Conservation (phyloP, 2,797 vertebrate species). For the Yasuhikotakia modesta region DNA sequence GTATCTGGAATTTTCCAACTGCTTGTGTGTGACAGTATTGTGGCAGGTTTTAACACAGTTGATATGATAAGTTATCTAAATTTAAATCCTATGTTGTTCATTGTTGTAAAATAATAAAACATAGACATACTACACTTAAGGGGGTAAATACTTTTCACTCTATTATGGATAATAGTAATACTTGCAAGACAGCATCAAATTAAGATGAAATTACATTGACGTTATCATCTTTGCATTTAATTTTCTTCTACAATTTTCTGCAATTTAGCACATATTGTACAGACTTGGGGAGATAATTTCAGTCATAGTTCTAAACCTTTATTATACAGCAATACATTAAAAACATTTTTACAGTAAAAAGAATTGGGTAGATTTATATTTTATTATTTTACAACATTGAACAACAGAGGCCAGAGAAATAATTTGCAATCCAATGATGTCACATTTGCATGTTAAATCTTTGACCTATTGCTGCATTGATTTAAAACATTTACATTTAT, state of each 20-base stretch:
- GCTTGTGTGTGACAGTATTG: neutral
- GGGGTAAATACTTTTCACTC: neutral
- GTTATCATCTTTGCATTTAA: neutral
- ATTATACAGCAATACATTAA: too few relatives aligned
- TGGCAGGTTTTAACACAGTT: neutral
- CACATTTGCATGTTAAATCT: neutral
- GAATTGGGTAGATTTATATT: too few relatives aligned
- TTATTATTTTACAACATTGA: too few relatives aligned
- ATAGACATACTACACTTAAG: too few relatives aligned
- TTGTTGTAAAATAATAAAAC: neutral
- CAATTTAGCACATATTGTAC: too few relatives aligned
- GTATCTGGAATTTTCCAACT: neutral
- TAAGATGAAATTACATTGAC: too few relatives aligned
- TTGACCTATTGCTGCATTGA: neutral
- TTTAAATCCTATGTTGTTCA: too few relatives aligned
- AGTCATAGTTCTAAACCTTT: too few relatives aligned
- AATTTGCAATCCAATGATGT: too few relatives aligned
- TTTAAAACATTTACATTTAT: too few relatives aligned
- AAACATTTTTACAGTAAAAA: too few relatives aligned
- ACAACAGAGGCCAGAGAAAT: too few relatives aligned
- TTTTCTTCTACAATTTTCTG: neutral
- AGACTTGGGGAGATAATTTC: neutral
- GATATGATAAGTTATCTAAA: neutral
- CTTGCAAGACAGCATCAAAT: neutral
- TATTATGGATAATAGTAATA: conserved; percentile 27